Conservation (phyloP, 2,797 vertebrate genomes). For the Cryptoblepharus egeriae region DNA sequence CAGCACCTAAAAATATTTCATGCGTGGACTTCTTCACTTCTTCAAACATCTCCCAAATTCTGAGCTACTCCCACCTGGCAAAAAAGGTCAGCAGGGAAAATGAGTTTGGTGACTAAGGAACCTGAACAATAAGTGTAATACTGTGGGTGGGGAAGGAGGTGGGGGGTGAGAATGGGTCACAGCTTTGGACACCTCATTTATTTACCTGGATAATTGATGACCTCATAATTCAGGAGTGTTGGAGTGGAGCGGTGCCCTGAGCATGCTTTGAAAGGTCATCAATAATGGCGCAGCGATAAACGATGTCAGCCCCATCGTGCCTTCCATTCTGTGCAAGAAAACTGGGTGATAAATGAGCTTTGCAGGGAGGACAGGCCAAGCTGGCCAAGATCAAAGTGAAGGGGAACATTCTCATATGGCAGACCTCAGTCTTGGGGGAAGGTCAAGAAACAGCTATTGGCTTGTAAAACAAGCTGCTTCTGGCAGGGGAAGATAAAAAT, state of each 20-base stretch:
- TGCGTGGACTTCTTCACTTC: not conserved
- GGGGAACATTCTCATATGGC: slow-evolving; percentile 6
- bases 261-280: slow-evolving; percentile 24
- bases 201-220: slow-evolving; percentile 44
- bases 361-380: slow-evolving; percentile 8
- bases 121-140: slow-evolving; percentile 13
- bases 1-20: not conserved
- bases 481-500: not conserved
- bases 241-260: slow-evolving; percentile 23
- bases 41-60: not conserved
- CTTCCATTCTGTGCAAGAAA: slow-evolving; percentile 5
- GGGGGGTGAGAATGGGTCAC: not conserved
- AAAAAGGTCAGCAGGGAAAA: slow-evolving; percentile 1
- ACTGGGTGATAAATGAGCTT: slow-evolving; percentile 22
- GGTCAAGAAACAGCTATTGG: slow-evolving; percentile 8
- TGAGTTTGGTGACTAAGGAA: not conserved
- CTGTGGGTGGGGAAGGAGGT: not conserved
- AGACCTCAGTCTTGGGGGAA: not conserved
- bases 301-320: slow-evolving; percentile 19
- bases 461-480: slow-evolving; percentile 17
- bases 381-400: slow-evolving; percentile 30
- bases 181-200: slow-evolving; percentile 24
- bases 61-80: not conserved
- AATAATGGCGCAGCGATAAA: slow-evolving; percentile 22
- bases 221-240: slow-evolving; percentile 22